These are phyloP conservation scores for Laterallus jamaicensis DNA, from an alignment of 2,113 vertebrate species.

Conservation along the genomic window DNA sequence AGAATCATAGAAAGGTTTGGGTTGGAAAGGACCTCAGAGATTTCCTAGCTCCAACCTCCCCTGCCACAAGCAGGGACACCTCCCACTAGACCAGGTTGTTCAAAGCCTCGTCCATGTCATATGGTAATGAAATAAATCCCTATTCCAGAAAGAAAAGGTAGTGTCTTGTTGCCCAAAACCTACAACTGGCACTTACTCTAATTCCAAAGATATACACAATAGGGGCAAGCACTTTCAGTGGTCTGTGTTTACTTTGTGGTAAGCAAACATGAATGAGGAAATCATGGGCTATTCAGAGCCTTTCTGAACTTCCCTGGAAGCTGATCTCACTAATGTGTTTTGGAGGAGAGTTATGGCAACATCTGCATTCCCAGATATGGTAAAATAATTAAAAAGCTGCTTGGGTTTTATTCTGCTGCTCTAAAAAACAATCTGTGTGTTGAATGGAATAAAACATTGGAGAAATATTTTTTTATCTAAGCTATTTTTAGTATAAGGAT, in stretches of 20 bases:
- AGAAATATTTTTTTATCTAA: background rate
- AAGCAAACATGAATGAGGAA: background rate
- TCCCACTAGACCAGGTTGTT: too few relatives aligned
- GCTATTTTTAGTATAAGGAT: background rate
- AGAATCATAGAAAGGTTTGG: too few relatives aligned
- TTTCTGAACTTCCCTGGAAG: background rate
- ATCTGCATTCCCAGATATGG: background rate
- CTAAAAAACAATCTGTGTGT: background rate
- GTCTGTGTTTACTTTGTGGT: background rate
- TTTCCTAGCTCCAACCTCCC: too few relatives aligned
- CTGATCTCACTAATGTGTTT: background rate
- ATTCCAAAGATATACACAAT: background rate
- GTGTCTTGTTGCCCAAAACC: background rate
- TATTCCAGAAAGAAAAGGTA: background rate
- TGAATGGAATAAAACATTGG: background rate
- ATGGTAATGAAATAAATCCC: background rate
- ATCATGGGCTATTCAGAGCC: background rate
- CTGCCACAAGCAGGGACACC: too few relatives aligned
- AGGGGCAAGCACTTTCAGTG: background rate
- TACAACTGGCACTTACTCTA: background rate
- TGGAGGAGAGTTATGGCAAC: background rate
- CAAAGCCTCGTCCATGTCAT: background rate
- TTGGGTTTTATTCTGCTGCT: background rate
- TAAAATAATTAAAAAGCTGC: background rate
- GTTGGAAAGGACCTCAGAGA: too few relatives aligned